Percentiles rank a stretch among this genome's conserved stretches.
phyloP scores from a whole-genome alignment of 2,797 vertebrate species.

The Coendou prehensilis region DNA sequence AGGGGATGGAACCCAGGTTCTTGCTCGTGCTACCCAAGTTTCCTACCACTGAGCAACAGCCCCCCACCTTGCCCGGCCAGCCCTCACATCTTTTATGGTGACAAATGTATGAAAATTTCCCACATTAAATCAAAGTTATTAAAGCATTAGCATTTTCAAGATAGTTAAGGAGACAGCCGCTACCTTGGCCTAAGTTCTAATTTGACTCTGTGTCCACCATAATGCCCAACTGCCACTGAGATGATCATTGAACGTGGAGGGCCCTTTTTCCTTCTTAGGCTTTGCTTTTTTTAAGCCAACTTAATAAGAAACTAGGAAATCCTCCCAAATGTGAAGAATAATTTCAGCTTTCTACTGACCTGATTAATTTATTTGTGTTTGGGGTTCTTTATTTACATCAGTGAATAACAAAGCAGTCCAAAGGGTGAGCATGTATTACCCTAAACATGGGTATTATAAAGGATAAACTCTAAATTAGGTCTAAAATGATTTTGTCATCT shows the following conservation, averaged over 20 bases:
- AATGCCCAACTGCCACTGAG: neutral
- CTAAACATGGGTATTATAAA: neutral
- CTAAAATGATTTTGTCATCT: neutral
- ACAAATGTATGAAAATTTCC: neutral
- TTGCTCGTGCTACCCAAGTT: neutral
- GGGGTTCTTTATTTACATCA: neutral
- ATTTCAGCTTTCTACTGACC: neutral
- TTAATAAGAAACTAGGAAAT: slow-evolving; percentile 34
- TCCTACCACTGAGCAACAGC: neutral
- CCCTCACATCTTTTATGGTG: neutral
- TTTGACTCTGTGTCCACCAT: neutral
- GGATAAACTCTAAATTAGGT: slow-evolving; percentile 7
- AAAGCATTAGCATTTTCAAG: slow-evolving; percentile 18
- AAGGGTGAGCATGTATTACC: neutral
- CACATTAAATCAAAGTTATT: neutral
- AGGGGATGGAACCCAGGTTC: neutral
- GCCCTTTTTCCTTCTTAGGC: neutral
- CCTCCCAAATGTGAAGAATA: neutral
- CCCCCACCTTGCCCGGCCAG: no score
- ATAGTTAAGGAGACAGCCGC: neutral
- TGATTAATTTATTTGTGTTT: slow-evolving; percentile 25
- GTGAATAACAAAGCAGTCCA: neutral
- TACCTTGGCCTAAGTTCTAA: neutral
- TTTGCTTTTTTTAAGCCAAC: neutral
- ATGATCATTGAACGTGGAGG: neutral